phyloP scores from a whole-genome alignment of 2,888 invertebrate genomes.

The Lasioglossum calceatum region DNA sequence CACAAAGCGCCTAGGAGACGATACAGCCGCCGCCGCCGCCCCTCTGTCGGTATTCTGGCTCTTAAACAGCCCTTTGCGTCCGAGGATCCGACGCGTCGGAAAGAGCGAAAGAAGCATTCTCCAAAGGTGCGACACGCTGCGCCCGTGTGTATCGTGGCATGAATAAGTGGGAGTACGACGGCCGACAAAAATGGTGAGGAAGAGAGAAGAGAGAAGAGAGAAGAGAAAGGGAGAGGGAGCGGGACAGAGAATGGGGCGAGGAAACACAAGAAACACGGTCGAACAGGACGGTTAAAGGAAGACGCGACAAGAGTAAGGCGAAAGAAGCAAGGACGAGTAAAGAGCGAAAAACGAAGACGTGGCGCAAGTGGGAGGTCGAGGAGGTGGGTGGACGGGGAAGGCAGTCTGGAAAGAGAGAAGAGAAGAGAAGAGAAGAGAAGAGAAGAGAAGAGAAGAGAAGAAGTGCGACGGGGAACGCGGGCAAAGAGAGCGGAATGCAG shows the following conservation, averaged over 20 bases:
- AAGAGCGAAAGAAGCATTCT: constrained; percentile 70
- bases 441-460: background rate
- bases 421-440: background rate
- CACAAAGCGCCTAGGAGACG: constrained; percentile 57
- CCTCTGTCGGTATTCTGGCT: constrained; percentile 23
- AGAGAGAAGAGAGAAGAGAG: constrained; percentile 36
- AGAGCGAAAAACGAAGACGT: constrained; percentile 21
- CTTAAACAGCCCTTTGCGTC: constrained; percentile 63
- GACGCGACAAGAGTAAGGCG: background rate
- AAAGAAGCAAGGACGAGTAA: constrained; percentile 25
- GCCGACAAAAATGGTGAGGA: background rate
- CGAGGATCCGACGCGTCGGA: constrained; percentile 57
- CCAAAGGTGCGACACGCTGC: constrained; percentile 63
- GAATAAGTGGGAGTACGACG: constrained; percentile 48
- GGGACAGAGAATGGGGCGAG: background rate
- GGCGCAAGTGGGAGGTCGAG: constrained; percentile 16
- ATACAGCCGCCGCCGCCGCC: constrained; percentile 13
- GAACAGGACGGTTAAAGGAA: constrained; percentile 19
- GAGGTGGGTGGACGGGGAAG: constrained; percentile 42
- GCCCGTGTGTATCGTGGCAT: constrained; percentile 46
- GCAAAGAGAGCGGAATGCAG: constrained; percentile 66
- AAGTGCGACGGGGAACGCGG: constrained; percentile 34
- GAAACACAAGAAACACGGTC: constrained; percentile 19
- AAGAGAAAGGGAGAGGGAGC: constrained; percentile 13
- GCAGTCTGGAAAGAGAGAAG: constrained; percentile 47